Percentiles rank a stretch among this genome's conserved stretches.
phyloP scores from a whole-genome alignment of 2,888 invertebrate species.

The Plagodis pulveraria region DNA sequence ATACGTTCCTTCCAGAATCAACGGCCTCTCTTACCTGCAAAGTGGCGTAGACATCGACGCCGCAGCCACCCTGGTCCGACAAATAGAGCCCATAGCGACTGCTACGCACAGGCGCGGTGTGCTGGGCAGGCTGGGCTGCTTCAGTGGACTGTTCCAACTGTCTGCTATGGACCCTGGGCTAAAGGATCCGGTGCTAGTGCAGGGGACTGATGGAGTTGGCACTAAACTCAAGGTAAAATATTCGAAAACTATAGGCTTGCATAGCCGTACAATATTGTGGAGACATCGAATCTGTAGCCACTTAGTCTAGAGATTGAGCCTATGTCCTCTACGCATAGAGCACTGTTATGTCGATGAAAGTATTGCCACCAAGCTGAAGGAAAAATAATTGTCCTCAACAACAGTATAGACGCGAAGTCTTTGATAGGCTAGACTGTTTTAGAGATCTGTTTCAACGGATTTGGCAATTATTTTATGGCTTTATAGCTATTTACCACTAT shows the following conservation, averaged over 20 bases:
- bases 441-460: no score
- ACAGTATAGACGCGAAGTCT: no score
- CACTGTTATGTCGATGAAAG: no score
- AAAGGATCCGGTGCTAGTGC: slow-evolving; percentile 94
- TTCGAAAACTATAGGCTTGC: neutral
- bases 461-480: no score
- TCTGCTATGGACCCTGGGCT: slow-evolving; percentile 87
- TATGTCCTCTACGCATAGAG: no score
- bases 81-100: slow-evolving; percentile 92
- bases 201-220: slow-evolving; percentile 98
- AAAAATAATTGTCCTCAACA: no score
- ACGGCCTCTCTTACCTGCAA: slow-evolving; percentile 92
- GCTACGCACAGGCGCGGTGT: slow-evolving; percentile 92
- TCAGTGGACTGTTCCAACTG: slow-evolving; percentile 96
- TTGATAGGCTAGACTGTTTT: no score
- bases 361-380: no score
- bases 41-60: slow-evolving; percentile 97
- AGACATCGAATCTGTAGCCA: no score
- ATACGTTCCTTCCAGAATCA: slow-evolving; percentile 64
- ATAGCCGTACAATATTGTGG: no score
- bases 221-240: slow-evolving; percentile 95
- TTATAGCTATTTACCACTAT: no score
- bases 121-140: slow-evolving; percentile 94
- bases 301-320: no score
- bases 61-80: slow-evolving; percentile 93